These are phyloP conservation scores for Dendrocincla tyrannina DNA, from an alignment of 2,797 vertebrate genomes.

Conservation along the genomic window DNA sequence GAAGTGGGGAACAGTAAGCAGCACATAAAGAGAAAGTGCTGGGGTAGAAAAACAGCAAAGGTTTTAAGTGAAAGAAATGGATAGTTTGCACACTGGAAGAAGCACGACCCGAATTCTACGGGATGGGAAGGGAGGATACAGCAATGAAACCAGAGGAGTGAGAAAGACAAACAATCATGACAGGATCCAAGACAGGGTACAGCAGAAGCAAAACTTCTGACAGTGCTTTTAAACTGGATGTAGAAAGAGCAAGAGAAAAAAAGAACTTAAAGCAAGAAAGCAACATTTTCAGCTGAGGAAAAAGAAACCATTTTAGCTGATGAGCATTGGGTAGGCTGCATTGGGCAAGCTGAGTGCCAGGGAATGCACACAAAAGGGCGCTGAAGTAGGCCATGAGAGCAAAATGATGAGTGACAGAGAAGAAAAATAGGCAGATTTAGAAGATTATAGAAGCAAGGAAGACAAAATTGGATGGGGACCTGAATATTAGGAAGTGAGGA, in stretches of 20 bases:
- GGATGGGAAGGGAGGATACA: background rate
- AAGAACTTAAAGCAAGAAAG: background rate
- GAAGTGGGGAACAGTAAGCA: background rate
- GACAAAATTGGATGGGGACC: background rate
- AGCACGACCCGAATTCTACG: background rate
- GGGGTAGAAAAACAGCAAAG: background rate
- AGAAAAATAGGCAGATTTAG: background rate
- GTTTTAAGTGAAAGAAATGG: background rate
- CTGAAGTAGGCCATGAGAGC: background rate
- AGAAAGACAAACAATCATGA: background rate
- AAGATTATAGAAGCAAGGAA: background rate
- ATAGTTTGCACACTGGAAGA: background rate
- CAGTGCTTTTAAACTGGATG: background rate
- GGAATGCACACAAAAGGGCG: background rate
- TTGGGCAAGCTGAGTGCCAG: background rate
- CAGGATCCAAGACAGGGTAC: background rate
- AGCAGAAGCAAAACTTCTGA: background rate
- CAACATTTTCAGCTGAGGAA: background rate
- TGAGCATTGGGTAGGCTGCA: background rate
- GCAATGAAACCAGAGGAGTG: background rate
- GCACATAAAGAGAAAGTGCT: background rate
- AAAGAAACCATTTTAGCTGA: background rate
- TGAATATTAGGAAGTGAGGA: constrained; percentile 46
- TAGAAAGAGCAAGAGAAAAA: background rate
- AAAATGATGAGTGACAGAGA: constrained; percentile 34